Evolutionary conservation across 2,888 invertebrate species (phyloP).

Genomic region (Philopedon plagiatum): DNA sequence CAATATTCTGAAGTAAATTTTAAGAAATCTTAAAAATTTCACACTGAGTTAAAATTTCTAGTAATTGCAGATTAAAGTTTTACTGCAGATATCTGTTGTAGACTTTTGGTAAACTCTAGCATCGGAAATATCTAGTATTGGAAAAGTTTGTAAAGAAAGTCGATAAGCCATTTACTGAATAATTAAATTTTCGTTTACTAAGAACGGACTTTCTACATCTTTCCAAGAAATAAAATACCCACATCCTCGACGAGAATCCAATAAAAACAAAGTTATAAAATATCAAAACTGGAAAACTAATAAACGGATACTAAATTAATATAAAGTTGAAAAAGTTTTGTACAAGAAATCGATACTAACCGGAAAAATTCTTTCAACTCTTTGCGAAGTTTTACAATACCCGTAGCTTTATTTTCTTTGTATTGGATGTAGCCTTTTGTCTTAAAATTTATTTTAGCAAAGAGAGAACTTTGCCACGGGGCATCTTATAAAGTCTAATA

Average conservation of each 20-base stretch:
- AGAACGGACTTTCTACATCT: conserved; percentile 18
- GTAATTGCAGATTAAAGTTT: no score
- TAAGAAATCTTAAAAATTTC: no score
- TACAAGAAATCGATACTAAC: conserved; percentile 26
- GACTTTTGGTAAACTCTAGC: background rate
- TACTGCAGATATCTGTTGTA: background rate
- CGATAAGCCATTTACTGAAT: conserved; percentile 37
- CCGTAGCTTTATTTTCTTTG: conserved; percentile 15
- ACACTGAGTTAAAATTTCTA: no score
- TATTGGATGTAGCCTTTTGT: conserved; percentile 19
- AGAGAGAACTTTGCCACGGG: background rate
- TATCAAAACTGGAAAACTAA: conserved; percentile 41
- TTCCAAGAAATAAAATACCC: conserved; percentile 35
- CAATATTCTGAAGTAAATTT: no score
- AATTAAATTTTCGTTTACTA: conserved; percentile 29
- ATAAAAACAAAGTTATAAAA: conserved; percentile 39
- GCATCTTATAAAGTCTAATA: background rate
- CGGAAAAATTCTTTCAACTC: conserved; percentile 31
- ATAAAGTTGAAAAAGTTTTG: conserved; percentile 35
- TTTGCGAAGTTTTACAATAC: conserved; percentile 31
- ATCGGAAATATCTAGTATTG: conserved; percentile 21
- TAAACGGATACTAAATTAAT: conserved; percentile 47
- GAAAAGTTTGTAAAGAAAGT: conserved; percentile 32
- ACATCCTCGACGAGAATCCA: conserved; percentile 29
- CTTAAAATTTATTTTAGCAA: conserved; percentile 14